Conservation (phyloP, 64 coral and sea anemone species). For the Montipora sp. region DNA sequence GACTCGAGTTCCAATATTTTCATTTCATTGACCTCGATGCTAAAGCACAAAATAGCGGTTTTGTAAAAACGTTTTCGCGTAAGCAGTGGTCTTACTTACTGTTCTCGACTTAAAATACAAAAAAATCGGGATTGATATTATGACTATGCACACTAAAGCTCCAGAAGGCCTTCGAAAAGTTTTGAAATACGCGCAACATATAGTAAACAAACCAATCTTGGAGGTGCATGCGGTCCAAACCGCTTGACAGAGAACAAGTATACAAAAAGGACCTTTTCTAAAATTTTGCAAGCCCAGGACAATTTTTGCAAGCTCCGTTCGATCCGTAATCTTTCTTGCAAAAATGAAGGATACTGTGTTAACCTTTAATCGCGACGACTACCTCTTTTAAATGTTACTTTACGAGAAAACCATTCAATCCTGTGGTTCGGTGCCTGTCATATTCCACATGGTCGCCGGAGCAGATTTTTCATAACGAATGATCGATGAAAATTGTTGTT, state of each 20-base stretch:
- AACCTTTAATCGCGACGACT: background rate
- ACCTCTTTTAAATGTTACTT: background rate
- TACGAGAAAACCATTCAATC: background rate
- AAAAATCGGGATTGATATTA: background rate
- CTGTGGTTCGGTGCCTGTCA: background rate
- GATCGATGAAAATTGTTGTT: background rate
- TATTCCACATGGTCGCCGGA: conserved; percentile 53
- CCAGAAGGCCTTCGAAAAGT: background rate
- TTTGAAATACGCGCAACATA: background rate
- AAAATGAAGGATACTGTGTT: background rate
- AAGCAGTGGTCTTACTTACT: background rate
- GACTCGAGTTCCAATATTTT: too few relatives aligned
- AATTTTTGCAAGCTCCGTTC: background rate
- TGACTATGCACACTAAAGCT: background rate
- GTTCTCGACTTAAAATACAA: background rate
- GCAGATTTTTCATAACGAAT: conserved; percentile 3
- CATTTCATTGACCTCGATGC: too few relatives aligned
- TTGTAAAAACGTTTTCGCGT: background rate
- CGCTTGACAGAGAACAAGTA: background rate
- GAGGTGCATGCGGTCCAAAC: background rate
- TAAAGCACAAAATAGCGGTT: background rate
- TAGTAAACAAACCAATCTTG: conserved; percentile 1
- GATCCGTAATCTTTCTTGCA: background rate
- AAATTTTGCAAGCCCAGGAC: background rate
- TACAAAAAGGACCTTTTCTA: background rate